Conservation (phyloP, 2,888 invertebrate species). For the Malacosoma neustria region DNA sequence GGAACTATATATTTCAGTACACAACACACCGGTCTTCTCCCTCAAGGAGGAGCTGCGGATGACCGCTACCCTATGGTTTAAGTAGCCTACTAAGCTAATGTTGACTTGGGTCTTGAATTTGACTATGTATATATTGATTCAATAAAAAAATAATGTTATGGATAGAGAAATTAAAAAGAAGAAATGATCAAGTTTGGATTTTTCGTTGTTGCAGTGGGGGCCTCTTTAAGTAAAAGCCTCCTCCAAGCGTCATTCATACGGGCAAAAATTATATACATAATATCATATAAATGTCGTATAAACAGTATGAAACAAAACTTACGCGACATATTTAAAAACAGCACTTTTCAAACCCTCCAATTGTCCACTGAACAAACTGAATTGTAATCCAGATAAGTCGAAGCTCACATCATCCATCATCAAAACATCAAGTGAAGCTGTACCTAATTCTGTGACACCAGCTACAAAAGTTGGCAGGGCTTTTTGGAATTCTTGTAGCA, state of each 20-base stretch:
- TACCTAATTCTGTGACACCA: conserved; percentile 29
- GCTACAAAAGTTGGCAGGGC: conserved; percentile 23
- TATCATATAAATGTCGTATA: too few relatives aligned
- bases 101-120: too few relatives aligned
- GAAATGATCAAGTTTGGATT: neutral
- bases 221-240: neutral
- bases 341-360: conserved; percentile 27
- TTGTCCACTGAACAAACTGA: conserved; percentile 24
- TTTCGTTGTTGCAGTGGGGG: neutral
- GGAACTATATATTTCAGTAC: too few relatives aligned
- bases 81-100: too few relatives aligned
- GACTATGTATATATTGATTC: too few relatives aligned
- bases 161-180: too few relatives aligned
- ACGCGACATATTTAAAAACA: conserved; percentile 29
- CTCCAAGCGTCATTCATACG: too few relatives aligned
- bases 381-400: conserved; percentile 34
- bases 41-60: too few relatives aligned
- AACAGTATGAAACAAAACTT: conserved; percentile 18
- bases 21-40: too few relatives aligned
- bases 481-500: conserved; percentile 27
- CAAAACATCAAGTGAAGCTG: conserved; percentile 30
- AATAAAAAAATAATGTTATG: too few relatives aligned
- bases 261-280: too few relatives aligned
- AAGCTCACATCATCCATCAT: conserved; percentile 27
- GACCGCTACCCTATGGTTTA: too few relatives aligned